phyloP scores from a whole-genome alignment of 64 coral and sea anemone genomes.

The Porites australiensis region DNA sequence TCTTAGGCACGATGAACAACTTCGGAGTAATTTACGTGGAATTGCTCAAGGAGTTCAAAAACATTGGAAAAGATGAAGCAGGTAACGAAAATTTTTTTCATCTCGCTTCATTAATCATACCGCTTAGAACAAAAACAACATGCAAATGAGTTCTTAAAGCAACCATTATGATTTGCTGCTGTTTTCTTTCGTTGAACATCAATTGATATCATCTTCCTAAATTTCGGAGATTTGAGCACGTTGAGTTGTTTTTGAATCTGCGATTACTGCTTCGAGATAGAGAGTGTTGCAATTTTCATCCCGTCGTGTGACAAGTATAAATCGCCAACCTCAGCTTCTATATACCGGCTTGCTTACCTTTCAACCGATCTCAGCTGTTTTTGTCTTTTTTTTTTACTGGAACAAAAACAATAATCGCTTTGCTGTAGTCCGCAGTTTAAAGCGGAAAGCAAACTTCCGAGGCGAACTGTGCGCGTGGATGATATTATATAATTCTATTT shows the following conservation, averaged over 20 bases:
- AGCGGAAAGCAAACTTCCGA: neutral
- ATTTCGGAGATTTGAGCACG: too few relatives aligned
- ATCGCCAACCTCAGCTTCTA: neutral
- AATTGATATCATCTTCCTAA: neutral
- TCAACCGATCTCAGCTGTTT: neutral
- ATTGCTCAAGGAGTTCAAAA: slow-evolving; percentile 78
- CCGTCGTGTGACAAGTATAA: neutral
- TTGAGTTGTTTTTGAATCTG: neutral
- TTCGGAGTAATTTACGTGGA: slow-evolving; percentile 96
- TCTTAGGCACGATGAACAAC: slow-evolving; percentile 98
- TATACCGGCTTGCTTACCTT: neutral
- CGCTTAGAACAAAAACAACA: slow-evolving; percentile 61
- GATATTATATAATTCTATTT: neutral
- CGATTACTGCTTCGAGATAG: neutral
- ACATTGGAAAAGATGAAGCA: slow-evolving; percentile 70
- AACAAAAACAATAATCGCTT: neutral
- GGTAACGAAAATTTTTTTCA: slow-evolving; percentile 25
- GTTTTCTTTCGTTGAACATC: neutral
- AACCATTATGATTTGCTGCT: slow-evolving; percentile 36
- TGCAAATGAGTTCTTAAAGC: slow-evolving; percentile 49
- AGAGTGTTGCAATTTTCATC: neutral
- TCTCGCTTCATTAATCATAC: neutral
- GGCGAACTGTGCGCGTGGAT: neutral
- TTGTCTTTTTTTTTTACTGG: neutral
- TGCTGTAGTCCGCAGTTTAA: neutral